Base-by-base conservation (phyloP, 1,140 invertebrate genomes). In the Apis dorsata region DNA sequence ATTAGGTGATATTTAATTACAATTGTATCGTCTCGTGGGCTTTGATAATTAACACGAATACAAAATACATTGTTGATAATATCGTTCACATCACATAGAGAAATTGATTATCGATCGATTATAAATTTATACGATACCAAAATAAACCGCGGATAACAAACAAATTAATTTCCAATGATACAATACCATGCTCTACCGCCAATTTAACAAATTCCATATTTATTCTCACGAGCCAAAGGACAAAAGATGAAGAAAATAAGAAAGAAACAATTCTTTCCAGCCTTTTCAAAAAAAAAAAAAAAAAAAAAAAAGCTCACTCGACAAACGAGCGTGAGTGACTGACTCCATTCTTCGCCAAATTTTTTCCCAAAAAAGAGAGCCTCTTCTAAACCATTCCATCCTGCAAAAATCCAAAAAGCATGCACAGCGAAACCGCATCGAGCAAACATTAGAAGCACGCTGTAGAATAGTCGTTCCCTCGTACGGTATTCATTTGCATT, bases 401-500 rank as follows among this genome's bases (percentile, higher is more conserved):
- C 9, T 66, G 34, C 19, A 53, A 77, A 59, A 51, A 68, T 77
- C 11, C n/a, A 34, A 77, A 76, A 81, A 81, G 60, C 44, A 21
- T 72, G 59, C 71, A 13, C 55, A 59, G 21, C 57, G 21, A 28
- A 62, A 63, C 69, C 68, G 21, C 60, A 71, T 55, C 21, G 60
- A 28, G 34, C 51, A 44, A 68, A 53, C 57, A 68, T 83, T 70
- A 69, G 57, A 44, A 28, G 17, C 19, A 28, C 28, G 19, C 13
- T 76, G 28, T 34, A 60, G 69, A 77, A 71, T 66, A 44, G 34
- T 60, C 51, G 72, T 28, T 79, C 68, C 66, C 53, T 15, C 34
- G 77, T 11, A 57, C 51, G 53, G 53, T 53, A 66, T 80, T 83
- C 77, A 83, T 83, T 83, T 83, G 77, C 81, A 79, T 83, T 72